phyloP scores from a whole-genome alignment of 2,797 vertebrate genomes.

The Carapus acus region DNA sequence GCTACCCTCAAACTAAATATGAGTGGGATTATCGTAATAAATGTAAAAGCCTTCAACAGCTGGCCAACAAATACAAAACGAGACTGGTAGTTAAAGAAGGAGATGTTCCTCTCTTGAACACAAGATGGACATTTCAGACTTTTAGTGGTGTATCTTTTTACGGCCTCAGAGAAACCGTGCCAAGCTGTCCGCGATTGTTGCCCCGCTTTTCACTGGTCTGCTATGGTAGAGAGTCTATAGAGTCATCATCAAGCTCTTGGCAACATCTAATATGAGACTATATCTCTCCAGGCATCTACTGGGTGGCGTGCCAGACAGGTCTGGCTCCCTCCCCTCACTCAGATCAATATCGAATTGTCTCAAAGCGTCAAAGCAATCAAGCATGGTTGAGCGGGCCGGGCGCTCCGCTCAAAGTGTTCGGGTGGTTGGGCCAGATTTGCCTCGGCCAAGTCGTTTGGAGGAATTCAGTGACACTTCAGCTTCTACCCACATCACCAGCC shows the following conservation, averaged over 20 bases:
- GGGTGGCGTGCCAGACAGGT: constrained; percentile 55
- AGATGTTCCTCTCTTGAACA: constrained; percentile 41
- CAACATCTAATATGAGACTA: constrained; percentile 50
- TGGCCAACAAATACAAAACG: constrained; percentile 34
- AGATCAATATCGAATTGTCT: constrained; percentile 63
- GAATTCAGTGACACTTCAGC: constrained; percentile 58
- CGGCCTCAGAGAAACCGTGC: constrained; percentile 34
- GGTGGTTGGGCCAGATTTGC: constrained; percentile 28
- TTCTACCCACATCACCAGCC: constrained; percentile 17
- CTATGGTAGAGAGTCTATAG: constrained; percentile 31
- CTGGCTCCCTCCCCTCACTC: constrained; percentile 32
- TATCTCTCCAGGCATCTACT: constrained; percentile 53
- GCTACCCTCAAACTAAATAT: constrained; percentile 19
- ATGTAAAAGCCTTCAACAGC: constrained; percentile 34
- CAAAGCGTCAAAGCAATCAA: constrained; percentile 53
- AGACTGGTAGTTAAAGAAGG: constrained; percentile 19
- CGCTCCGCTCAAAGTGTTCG: constrained; percentile 51
- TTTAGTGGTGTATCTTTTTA: constrained; percentile 6
- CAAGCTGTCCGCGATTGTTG: constrained; percentile 34
- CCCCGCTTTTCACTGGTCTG: constrained; percentile 21
- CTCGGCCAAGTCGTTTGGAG: constrained; percentile 41
- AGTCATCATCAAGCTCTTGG: constrained; percentile 54
- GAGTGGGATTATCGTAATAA: constrained; percentile 28
- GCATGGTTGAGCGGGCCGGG: constrained; percentile 36
- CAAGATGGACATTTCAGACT: constrained; percentile 31